These are phyloP conservation scores for Pomatostomus ruficeps DNA, from an alignment of 2,113 vertebrate species.

Conservation along the genomic window DNA sequence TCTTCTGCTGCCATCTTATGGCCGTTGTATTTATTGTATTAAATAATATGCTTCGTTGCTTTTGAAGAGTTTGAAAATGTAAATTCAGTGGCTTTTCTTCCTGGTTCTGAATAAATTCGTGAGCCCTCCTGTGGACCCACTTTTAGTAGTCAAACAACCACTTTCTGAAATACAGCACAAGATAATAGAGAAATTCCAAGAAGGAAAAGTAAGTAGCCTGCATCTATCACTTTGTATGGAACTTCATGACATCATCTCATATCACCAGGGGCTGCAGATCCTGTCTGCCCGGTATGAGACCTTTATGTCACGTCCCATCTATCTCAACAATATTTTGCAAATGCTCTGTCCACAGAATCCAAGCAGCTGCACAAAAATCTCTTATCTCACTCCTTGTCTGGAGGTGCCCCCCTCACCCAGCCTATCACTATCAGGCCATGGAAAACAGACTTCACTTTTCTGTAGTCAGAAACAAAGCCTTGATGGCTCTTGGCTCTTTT, in stretches of 20 bases:
- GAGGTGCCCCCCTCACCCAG: neutral
- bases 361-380: neutral
- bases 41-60: fast-evolving
- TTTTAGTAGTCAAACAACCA: neutral
- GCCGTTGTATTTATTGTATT: neutral
- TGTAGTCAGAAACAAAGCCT: neutral
- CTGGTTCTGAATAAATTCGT: neutral
- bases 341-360: neutral
- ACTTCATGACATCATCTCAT: neutral
- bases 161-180: neutral
- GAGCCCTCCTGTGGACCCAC: neutral
- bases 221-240: neutral
- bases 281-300: neutral
- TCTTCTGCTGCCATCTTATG: conserved; percentile 42
- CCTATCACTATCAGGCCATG: neutral
- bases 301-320: neutral
- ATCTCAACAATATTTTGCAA: neutral
- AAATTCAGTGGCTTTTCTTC: neutral
- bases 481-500: neutral
- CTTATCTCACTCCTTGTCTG: neutral
- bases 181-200: neutral
- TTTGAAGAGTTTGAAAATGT: neutral
- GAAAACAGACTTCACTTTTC: neutral
- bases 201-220: neutral
- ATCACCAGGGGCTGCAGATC: neutral